Evolutionary conservation across 2,888 invertebrate species (phyloP), one percentile per base, ranked within the genome.

Genomic region (Lordiphosa andalusiaca): DNA sequence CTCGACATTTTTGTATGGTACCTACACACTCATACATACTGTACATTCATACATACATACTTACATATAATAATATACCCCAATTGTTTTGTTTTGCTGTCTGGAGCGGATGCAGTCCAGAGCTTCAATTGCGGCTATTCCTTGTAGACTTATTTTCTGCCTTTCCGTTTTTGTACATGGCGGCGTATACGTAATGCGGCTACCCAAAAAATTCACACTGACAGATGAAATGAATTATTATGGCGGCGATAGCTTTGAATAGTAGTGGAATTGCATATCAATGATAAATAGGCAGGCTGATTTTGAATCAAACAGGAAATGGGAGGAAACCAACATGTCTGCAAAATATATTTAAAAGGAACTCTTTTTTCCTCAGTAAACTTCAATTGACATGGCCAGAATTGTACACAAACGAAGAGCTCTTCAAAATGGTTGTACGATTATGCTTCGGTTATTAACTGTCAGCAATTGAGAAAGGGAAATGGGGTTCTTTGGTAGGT

Each of bases 141-240:
- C 47, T 47, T 35, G 36, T 36, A 49, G 50, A 52, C 23, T 30
- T 19, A 13, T 33, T 12, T 25, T 19, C 44, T 23, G 46, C 44
- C 30, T 42, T 23, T 38, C 13, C 6, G 19, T 19, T 16, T 7
- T 21, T 36, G 39, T 3, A 4, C 38, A 46, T 7, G 44, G 12
- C 36, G 60, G 61, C 64, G 64, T 67, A 67, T 67, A 65, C 64
- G 61, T 60, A 47, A 67, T 67, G 37, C 21, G 48, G 44, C 30
- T 44, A 16, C 44, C 44, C 44, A 25, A 44, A 44, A 44, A 33
- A 44, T 33, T 44, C 44, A 33, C 30, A 30, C 44, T 44, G 44
- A 44, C 44, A 44, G 44, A 44, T 33, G 44, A 44, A 44, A 33
- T 44, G 44, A 44, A 44, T 44, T 44, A 44, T 44, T 44, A 44